Conservation (phyloP, 1,140 invertebrate genomes). For the Oreohelix idahoensis region DNA sequence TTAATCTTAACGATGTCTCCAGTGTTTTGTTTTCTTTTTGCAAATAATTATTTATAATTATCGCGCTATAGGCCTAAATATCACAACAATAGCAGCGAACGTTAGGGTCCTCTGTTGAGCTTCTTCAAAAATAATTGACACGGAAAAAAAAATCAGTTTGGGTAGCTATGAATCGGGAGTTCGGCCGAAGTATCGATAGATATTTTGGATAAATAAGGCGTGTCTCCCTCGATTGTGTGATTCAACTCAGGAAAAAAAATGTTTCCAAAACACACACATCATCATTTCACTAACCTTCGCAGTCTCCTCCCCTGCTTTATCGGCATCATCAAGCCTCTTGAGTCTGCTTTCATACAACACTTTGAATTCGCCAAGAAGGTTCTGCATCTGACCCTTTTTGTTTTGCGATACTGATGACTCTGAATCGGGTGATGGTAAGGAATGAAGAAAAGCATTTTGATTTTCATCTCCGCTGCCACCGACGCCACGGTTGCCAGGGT, state of each 20-base stretch:
- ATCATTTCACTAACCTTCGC: slow-evolving; percentile 58
- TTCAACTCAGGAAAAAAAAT: too few species aligned
- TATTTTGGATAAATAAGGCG: too few species aligned
- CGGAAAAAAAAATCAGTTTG: too few species aligned
- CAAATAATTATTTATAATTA: background rate
- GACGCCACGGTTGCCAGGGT: slow-evolving; percentile 2
- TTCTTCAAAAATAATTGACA: too few species aligned
- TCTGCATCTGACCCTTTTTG: slow-evolving; percentile 62
- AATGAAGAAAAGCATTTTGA: background rate
- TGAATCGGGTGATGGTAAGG: background rate
- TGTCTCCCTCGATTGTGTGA: too few species aligned
- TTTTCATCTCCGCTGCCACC: background rate
- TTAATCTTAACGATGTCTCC: too few species aligned
- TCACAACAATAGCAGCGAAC: too few species aligned
- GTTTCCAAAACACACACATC: too few species aligned
- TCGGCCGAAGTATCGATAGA: too few species aligned
- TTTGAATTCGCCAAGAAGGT: slow-evolving; percentile 66
- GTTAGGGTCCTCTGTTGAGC: too few species aligned
- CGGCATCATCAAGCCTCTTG: slow-evolving; percentile 63
- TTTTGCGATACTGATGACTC: background rate
- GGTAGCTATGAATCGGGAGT: too few species aligned
- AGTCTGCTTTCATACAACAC: slow-evolving; percentile 66
- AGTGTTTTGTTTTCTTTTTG: background rate
- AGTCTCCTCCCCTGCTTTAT: slow-evolving; percentile 62
- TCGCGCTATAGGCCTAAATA: too few species aligned